phyloP scores from a whole-genome alignment of 2,113 vertebrate species.

The Epinephelus moara region DNA sequence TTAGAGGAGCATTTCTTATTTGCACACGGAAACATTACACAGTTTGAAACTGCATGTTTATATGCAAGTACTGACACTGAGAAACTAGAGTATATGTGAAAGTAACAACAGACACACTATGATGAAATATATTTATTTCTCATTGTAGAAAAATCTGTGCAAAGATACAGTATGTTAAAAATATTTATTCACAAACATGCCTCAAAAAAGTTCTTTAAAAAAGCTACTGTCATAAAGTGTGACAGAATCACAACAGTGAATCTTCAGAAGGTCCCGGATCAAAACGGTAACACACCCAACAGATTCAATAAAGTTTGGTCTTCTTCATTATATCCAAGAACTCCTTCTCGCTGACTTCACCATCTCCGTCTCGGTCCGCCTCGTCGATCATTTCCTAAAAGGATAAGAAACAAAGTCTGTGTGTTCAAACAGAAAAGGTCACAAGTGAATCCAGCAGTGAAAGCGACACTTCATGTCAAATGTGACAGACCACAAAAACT shows the following conservation, averaged over 20 bases:
- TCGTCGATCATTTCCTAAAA: constrained; percentile 97
- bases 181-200: constrained; percentile 65
- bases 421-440: not conserved
- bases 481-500: not conserved
- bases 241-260: not conserved
- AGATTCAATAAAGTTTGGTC: constrained; percentile 89
- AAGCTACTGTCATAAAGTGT: constrained; percentile 12
- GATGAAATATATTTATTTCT: constrained; percentile 74
- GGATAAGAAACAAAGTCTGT: not conserved
- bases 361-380: constrained; percentile 93
- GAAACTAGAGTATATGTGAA: not conserved
- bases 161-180: constrained; percentile 56
- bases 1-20: not conserved
- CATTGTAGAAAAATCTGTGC: constrained; percentile 65
- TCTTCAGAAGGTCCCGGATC: not conserved
- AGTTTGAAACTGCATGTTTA: not conserved
- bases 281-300: not conserved
- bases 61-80: not conserved
- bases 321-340: constrained; percentile 97
- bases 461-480: not conserved
- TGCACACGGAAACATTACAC: not conserved
- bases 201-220: not conserved
- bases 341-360: constrained; percentile 94
- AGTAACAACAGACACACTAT: not conserved
- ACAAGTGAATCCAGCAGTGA: not conserved